A percentile compares a stretch with the other conserved stretches of the same genome.
Conservation (phyloP, 2,797 vertebrate species). For the Lacerta bilineata region DNA sequence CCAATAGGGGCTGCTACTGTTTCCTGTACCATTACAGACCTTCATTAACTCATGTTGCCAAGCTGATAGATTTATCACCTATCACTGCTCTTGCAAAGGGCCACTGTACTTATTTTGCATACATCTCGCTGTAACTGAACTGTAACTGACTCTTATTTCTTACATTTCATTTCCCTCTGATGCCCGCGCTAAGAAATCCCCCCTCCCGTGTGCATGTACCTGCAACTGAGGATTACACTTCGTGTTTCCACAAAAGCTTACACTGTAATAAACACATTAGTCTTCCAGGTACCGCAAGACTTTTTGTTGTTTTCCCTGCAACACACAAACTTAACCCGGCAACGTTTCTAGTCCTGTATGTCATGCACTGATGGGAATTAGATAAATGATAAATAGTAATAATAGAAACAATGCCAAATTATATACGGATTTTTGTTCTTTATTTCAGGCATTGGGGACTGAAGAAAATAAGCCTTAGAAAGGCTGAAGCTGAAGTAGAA, state of each 20-base stretch:
- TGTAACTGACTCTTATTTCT: not conserved
- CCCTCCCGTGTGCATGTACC: no score
- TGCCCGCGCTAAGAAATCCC: no score
- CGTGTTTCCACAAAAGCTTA: no score
- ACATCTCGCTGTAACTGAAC: not conserved
- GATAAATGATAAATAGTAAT: not conserved
- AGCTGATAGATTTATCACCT: no score
- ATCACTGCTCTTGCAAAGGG: no score
- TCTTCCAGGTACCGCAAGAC: no score
- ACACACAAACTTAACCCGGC: not conserved
- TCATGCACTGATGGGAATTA: not conserved
- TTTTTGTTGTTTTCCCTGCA: not conserved
- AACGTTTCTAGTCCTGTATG: not conserved
- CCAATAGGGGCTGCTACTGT: no score
- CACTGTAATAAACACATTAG: no score
- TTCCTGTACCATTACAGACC: no score
- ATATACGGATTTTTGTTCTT: not conserved
- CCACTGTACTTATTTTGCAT: not conserved
- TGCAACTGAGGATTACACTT: no score
- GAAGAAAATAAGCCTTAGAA: not conserved
- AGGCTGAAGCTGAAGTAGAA: not conserved
- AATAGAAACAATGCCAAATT: not conserved
- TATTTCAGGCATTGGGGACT: not conserved
- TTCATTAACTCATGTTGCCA: no score
- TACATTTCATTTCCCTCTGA: not conserved